Evolutionary conservation across 2,888 invertebrate species (phyloP).

Genomic region (Caenorhabditis panamensis): DNA sequence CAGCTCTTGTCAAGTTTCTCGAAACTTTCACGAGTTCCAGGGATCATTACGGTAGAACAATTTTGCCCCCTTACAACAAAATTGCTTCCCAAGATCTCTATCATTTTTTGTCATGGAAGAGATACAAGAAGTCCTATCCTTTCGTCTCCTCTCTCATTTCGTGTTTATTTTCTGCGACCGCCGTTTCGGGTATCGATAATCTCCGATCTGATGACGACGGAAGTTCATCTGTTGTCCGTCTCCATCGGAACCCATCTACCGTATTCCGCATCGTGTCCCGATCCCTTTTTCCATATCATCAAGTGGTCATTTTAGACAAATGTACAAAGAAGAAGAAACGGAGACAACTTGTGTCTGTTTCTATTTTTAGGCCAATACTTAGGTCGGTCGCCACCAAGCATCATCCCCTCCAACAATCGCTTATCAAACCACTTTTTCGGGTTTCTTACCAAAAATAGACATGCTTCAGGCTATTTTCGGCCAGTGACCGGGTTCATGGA

Average conservation of each 20-base stretch:
- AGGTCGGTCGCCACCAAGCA: constrained; percentile 29
- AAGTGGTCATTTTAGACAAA: constrained; percentile 23
- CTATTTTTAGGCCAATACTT: constrained; percentile 43
- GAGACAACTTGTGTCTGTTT: background rate
- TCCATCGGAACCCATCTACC: constrained; percentile 19
- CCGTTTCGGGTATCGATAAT: constrained; percentile 52
- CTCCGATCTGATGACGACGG: constrained; percentile 59
- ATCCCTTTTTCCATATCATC: constrained; percentile 27
- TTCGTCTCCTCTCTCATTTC: constrained; percentile 2
- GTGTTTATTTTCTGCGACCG: background rate
- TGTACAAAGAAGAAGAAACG: constrained; percentile 21
- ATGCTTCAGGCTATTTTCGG: constrained; percentile 25
- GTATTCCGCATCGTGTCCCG: constrained; percentile 18
- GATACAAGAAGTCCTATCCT: constrained; percentile 16
- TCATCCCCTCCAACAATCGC: constrained; percentile 10
- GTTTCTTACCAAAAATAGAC: constrained; percentile 35
- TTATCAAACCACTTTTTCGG: constrained; percentile 33
- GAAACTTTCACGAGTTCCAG: too few species aligned
- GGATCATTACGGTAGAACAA: too few species aligned
- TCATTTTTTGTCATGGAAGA: constrained; percentile 4
- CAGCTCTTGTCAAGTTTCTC: too few species aligned
- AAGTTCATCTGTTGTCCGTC: constrained; percentile 44
- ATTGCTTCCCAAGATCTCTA: background rate
- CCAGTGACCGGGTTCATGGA: constrained; percentile 36
- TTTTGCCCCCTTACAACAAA: too few species aligned